Percentiles rank a stretch among this genome's conserved stretches.
phyloP scores from a whole-genome alignment of 1,140 invertebrate genomes.

The Tribolium madens region DNA sequence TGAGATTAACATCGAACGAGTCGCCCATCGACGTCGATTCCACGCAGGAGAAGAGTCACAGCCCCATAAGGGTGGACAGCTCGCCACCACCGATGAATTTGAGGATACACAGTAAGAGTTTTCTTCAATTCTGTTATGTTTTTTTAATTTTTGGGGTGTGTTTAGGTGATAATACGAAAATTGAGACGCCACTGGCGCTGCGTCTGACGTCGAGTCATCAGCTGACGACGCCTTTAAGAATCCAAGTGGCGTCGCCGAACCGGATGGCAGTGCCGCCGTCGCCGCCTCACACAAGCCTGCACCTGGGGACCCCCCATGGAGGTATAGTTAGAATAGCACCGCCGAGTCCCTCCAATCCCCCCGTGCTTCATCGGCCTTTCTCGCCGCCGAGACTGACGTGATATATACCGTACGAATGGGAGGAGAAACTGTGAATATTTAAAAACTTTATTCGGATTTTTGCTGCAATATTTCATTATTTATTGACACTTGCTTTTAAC shows the following conservation, averaged over 20 bases:
- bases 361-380: conserved; percentile 69
- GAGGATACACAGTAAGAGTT: conserved; percentile 45
- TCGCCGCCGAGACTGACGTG: conserved; percentile 69
- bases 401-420: conserved; percentile 64
- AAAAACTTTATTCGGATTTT: conserved; percentile 39
- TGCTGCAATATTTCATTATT: conserved; percentile 60
- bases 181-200: conserved; percentile 62
- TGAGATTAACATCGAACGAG: conserved; percentile 56
- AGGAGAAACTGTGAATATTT: conserved; percentile 50
- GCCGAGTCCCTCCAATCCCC: conserved; percentile 58
- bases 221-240: conserved; percentile 65
- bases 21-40: conserved; percentile 62
- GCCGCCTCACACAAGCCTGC: conserved; percentile 59
- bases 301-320: conserved; percentile 55
- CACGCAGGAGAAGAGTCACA: conserved; percentile 55
- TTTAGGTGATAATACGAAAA: conserved; percentile 44
- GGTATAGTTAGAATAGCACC: conserved; percentile 63
- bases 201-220: conserved; percentile 56
- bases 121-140: neutral
- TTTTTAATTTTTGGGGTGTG: neutral
- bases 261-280: conserved; percentile 56
- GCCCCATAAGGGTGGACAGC: conserved; percentile 61
- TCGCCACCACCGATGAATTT: conserved; percentile 66
- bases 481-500: conserved; percentile 25
- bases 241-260: conserved; percentile 67